A percentile compares a stretch with the other conserved stretches of the same genome.
phyloP scores from a whole-genome alignment of 2,888 invertebrate species.

The Priocnemis perturbator region DNA sequence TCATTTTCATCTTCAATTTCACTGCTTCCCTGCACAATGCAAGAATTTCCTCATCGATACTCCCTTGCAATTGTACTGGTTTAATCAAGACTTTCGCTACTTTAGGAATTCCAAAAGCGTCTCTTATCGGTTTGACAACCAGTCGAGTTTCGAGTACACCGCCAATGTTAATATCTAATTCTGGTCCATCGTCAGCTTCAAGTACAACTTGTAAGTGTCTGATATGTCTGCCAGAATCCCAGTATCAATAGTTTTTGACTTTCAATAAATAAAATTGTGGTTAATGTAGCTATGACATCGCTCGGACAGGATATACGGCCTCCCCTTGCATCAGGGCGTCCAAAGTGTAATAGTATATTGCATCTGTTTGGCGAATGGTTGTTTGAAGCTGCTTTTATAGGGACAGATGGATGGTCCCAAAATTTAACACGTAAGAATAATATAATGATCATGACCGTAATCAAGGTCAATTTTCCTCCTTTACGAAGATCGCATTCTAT shows the following conservation, averaged over 20 bases:
- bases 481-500: too few species aligned
- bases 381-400: slow-evolving; percentile 95
- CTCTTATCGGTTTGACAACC: slow-evolving; percentile 86
- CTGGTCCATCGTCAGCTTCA: slow-evolving; percentile 82
- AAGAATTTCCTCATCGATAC: too few species aligned
- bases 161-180: slow-evolving; percentile 83
- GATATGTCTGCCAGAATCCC: slow-evolving; percentile 11
- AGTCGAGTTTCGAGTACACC: slow-evolving; percentile 83
- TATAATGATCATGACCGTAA: background rate
- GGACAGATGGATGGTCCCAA: slow-evolving; percentile 81
- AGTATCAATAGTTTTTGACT: slow-evolving; percentile 42
- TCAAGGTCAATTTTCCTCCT: background rate
- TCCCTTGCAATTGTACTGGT: too few species aligned
- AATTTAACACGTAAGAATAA: slow-evolving; percentile 77
- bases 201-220: slow-evolving; percentile 80
- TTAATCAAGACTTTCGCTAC: too few species aligned
- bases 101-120: slow-evolving; percentile 86
- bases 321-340: slow-evolving; percentile 85
- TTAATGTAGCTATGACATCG: slow-evolving; percentile 80
- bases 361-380: slow-evolving; percentile 98
- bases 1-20: background rate
- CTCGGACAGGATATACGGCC: slow-evolving; percentile 80
- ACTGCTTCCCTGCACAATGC: too few species aligned
- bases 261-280: slow-evolving; percentile 23
- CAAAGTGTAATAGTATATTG: slow-evolving; percentile 95